phyloP scores from a whole-genome alignment of 2,797 vertebrate genomes.

The Danio aesculapii region DNA sequence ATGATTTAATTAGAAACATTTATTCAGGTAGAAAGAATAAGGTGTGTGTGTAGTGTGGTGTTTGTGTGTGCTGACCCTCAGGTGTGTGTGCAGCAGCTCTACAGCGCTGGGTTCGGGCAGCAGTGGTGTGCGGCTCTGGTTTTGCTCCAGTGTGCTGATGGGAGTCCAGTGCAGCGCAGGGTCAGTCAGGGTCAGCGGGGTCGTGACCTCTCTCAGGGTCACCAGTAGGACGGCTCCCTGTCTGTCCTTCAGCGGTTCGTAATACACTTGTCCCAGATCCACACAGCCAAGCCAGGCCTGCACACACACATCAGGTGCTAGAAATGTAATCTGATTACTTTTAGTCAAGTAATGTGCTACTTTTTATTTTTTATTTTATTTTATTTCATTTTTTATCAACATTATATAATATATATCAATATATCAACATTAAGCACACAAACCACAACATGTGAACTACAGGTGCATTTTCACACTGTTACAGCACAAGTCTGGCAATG shows the following conservation, averaged over 20 bases:
- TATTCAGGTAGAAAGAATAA: too few relatives aligned
- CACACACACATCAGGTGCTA: too few relatives aligned
- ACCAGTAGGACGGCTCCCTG: slow-evolving; percentile 82
- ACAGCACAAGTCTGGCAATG: too few relatives aligned
- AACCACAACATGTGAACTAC: too few relatives aligned
- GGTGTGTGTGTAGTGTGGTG: neutral
- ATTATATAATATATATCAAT: too few relatives aligned
- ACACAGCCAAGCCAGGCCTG: slow-evolving; percentile 77
- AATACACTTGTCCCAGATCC: slow-evolving; percentile 82
- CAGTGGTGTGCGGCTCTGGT: slow-evolving; percentile 73
- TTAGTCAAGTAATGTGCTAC: too few relatives aligned
- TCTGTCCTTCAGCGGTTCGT: slow-evolving; percentile 80
- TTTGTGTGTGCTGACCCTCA: slow-evolving; percentile 62
- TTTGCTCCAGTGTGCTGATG: slow-evolving; percentile 75
- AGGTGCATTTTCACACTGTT: too few relatives aligned
- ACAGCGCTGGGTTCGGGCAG: slow-evolving; percentile 79
- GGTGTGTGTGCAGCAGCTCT: slow-evolving; percentile 77
- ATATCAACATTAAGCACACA: too few relatives aligned
- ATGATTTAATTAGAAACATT: too few relatives aligned
- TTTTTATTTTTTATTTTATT: too few relatives aligned
- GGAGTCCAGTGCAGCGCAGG: slow-evolving; percentile 78
- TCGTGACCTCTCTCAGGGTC: slow-evolving; percentile 74
- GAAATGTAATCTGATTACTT: too few relatives aligned
- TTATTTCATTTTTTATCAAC: too few relatives aligned
- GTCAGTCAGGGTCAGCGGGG: slow-evolving; percentile 64